Evolutionary conservation across 2,797 vertebrate species (phyloP).

Genomic region (Aratinga solstitialis): DNA sequence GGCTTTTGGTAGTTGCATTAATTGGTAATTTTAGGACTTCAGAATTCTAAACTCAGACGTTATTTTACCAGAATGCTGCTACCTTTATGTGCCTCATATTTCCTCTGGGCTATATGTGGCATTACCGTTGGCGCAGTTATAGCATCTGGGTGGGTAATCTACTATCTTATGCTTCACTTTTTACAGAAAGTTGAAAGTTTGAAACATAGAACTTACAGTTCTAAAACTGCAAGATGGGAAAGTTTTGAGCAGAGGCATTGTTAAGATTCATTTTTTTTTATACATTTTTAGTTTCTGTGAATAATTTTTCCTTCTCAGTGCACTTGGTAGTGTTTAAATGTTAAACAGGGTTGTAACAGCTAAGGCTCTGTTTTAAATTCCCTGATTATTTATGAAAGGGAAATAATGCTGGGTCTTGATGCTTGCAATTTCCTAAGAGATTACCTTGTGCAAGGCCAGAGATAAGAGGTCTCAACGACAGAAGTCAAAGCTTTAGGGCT

Average conservation of each 20-base stretch:
- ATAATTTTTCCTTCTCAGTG: conserved; percentile 15
- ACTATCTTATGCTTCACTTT: neutral
- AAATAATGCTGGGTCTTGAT: neutral
- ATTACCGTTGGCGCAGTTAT: neutral
- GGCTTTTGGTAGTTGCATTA: conserved; percentile 4
- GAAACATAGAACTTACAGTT: neutral
- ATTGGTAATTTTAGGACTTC: conserved; percentile 15
- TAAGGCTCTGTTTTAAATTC: conserved; percentile 3
- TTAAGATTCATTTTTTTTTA: neutral
- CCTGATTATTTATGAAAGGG: conserved; percentile 33
- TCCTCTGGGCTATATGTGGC: neutral
- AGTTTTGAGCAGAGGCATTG: neutral
- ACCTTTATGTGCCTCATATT: conserved; percentile 25
- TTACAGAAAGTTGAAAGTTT: neutral
- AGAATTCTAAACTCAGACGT: neutral
- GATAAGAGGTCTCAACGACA: conserved; percentile 19
- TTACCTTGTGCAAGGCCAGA: neutral
- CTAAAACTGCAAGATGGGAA: neutral
- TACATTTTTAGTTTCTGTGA: conserved; percentile 1
- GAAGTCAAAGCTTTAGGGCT: conserved; percentile 19
- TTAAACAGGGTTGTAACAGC: conserved; percentile 7
- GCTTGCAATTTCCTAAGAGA: neutral
- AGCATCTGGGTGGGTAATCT: neutral
- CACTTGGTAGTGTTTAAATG: neutral
- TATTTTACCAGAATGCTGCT: neutral